Percentiles rank a stretch among this genome's conserved stretches.
phyloP scores from a whole-genome alignment of 1,140 invertebrate species.

The Manduca sexta region DNA sequence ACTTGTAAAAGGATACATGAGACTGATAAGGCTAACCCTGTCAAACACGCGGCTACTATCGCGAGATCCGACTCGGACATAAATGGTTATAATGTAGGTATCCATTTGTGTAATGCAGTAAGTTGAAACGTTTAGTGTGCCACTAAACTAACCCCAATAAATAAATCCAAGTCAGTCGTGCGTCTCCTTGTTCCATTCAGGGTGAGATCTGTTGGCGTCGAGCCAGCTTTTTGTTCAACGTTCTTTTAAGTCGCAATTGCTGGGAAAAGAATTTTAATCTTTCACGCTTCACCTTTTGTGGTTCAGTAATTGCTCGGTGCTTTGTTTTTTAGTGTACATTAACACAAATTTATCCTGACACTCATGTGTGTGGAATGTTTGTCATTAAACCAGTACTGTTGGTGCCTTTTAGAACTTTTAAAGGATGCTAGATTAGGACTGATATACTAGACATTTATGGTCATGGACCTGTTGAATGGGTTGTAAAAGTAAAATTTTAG shows the following conservation, averaged over 20 bases:
- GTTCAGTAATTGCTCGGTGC: background rate
- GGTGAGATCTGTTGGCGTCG: conserved; percentile 46
- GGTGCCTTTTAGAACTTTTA: no score
- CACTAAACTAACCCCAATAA: conserved; percentile 38
- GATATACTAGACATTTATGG: no score
- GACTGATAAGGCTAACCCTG: conserved; percentile 20
- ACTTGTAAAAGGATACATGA: conserved; percentile 9
- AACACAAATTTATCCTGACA: no score
- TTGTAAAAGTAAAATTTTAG: no score
- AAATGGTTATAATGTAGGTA: conserved; percentile 9
- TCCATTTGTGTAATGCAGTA: conserved; percentile 8
- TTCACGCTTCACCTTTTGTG: conserved; percentile 24
- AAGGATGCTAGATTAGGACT: no score
- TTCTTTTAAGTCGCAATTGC: conserved; percentile 31
- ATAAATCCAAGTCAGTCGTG: conserved; percentile 34
- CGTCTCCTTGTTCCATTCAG: conserved; percentile 30
- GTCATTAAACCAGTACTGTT: no score
- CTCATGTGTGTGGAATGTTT: background rate
- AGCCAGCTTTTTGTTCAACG: conserved; percentile 36
- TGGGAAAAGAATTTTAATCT: conserved; percentile 50
- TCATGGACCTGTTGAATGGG: no score
- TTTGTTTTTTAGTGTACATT: background rate
- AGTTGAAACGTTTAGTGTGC: conserved; percentile 19
- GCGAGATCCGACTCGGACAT: background rate
- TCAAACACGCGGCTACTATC: conserved; percentile 4